Evolutionary conservation across 2,797 vertebrate species (phyloP), one percentile per base, ranked within the genome.

Genomic region (Garrulus glandarius): DNA sequence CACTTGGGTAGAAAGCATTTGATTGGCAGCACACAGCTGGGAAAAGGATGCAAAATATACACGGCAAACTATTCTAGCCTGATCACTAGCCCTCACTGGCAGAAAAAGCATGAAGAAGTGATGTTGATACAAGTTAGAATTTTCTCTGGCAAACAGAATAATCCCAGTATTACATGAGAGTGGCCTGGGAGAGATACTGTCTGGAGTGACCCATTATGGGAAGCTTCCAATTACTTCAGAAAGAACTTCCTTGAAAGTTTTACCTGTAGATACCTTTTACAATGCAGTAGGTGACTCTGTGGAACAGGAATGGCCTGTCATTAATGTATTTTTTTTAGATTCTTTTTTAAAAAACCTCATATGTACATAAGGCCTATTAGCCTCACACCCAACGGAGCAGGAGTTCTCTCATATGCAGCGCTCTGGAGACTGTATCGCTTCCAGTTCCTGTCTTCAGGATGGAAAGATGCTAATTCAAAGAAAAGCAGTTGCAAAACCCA

Each of bases 141-240:
- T 90, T 92, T 90, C 57, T 84, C 69, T 91, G 63, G 39, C 22
- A 87, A 79, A 85, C 27, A 67, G 52, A 49, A n/a, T 83, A 74
- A 93, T 44, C 29, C 60, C 79, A 59, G 18, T 52, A 70, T 61
- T 77, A 50, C 18, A 3, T 23, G 34, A 67, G 50, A 83, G 49
- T n/a, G 44, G 37, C 52, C 37, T 56, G 23, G 10, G 14, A 87
- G 15, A 24, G 16, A 23, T 63, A 30, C 20, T 23, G 7, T n/a
- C 46, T 34, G 15, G 47, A 69, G 26, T 27, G 32, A 74, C 23
- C 52, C 64, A 12, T 67, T 87, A 29, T 18, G 23, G 41, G 49
- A 87, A 63, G 13, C 22, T 87, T 84, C 61, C 26, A 49, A 24
- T 64, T 86, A 71, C 26, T 39, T 79, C 50, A 86, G 36, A 34